A percentile compares a stretch with the other conserved stretches of the same genome.
phyloP scores from a whole-genome alignment of 2,888 invertebrate genomes.

The Corbicula japonica region DNA sequence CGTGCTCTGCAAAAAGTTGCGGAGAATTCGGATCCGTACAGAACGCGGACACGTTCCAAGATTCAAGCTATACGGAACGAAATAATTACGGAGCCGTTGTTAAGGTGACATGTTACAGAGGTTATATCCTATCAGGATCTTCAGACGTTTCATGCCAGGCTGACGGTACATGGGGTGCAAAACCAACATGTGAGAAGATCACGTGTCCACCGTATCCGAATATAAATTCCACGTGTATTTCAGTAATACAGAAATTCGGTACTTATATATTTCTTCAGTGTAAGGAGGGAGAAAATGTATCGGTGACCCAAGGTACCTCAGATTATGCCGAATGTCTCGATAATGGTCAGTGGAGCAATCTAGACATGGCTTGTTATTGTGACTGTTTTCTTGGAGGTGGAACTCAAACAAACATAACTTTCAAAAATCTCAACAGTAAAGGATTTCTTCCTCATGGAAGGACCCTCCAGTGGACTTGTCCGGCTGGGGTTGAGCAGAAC shows the following conservation, averaged over 20 bases:
- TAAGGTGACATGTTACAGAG: background rate
- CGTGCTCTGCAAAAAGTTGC: background rate
- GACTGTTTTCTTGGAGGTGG: background rate
- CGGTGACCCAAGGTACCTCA: background rate
- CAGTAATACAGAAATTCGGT: background rate
- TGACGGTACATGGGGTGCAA: background rate
- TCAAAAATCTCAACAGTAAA: background rate
- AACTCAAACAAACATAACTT: background rate
- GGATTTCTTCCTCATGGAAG: background rate
- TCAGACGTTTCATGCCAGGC: background rate
- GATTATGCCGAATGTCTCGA: background rate
- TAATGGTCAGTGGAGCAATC: background rate
- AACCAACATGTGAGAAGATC: background rate
- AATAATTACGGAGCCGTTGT: constrained; percentile 3
- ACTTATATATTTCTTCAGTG: background rate
- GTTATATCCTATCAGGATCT: background rate
- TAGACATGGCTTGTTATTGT: background rate
- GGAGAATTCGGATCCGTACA: background rate
- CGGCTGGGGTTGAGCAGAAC: background rate
- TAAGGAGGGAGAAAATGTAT: background rate
- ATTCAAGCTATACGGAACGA: background rate
- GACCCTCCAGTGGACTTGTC: background rate
- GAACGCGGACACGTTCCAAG: background rate
- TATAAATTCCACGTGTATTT: constrained; percentile 2
- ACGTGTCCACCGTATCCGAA: background rate